A percentile compares a stretch with the other conserved stretches of the same genome.
Evolutionary conservation across 2,888 invertebrate genomes (phyloP).

Genomic region (Acanthococcus lagerstroemiae): DNA sequence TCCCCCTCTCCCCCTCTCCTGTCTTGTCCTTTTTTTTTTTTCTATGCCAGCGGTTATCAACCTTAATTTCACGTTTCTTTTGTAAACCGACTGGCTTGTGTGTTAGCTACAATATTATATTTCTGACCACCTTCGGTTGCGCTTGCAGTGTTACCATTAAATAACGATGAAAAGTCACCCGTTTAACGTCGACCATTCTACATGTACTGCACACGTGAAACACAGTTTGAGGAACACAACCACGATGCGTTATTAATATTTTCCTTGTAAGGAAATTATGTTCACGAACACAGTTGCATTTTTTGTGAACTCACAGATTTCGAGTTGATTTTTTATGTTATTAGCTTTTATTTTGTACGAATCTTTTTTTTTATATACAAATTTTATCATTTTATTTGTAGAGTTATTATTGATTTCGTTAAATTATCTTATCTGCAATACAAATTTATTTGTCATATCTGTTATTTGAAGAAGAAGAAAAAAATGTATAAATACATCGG

Average conservation of each 20-base stretch:
- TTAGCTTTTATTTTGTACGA: background rate
- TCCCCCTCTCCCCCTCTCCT: background rate
- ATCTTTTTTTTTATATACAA: background rate
- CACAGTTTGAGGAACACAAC: too few relatives aligned
- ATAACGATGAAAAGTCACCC: background rate
- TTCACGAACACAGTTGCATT: too few relatives aligned
- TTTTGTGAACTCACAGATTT: background rate
- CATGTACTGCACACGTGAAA: background rate
- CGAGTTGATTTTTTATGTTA: background rate
- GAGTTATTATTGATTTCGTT: background rate
- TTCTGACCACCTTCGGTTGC: background rate
- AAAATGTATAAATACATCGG: background rate
- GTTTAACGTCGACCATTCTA: background rate
- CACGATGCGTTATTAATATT: too few relatives aligned
- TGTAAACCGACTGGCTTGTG: too few relatives aligned
- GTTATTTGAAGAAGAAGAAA: background rate
- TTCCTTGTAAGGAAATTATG: too few relatives aligned
- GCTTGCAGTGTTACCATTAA: background rate
- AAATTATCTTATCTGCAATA: conserved; percentile 2
- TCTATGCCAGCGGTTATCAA: too few relatives aligned
- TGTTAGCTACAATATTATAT: too few relatives aligned
- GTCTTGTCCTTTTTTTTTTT: background rate
- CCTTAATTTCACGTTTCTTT: too few relatives aligned
- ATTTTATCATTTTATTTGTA: background rate
- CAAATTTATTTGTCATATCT: conserved; percentile 4